phyloP scores from a whole-genome alignment of 35 echinoderm and acorn worm species.

The Nesometra sesokonis region DNA sequence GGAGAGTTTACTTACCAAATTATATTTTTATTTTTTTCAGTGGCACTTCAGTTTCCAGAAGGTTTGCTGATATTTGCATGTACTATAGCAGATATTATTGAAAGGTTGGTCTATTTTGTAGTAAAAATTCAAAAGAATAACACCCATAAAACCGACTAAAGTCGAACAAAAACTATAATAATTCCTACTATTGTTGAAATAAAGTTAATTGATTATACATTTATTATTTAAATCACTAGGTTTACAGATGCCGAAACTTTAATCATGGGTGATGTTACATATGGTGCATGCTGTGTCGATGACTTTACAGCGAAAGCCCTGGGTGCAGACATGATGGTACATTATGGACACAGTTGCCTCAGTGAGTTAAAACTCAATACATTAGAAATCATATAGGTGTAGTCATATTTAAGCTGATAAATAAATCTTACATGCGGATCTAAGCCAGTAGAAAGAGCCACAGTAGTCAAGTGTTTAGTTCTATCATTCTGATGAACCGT shows the following conservation, averaged over 20 bases:
- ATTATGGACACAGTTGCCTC: constrained; percentile 95
- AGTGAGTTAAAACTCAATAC: constrained; percentile 31
- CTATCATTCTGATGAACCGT: too few species aligned
- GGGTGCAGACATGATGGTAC: constrained; percentile 86
- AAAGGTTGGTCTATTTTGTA: constrained; percentile 78
- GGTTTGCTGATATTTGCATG: constrained; percentile 93
- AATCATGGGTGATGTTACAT: constrained; percentile 97
- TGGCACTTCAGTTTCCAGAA: constrained; percentile 94
- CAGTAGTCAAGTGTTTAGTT: too few species aligned
- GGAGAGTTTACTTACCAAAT: background rate
- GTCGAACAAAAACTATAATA: too few species aligned
- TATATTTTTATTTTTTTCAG: constrained; percentile 17
- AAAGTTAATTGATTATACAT: too few species aligned
- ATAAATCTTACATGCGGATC: too few species aligned
- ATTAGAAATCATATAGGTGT: too few species aligned
- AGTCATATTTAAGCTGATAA: too few species aligned
- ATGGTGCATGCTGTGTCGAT: constrained; percentile 95
- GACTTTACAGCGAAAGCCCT: constrained; percentile 92
- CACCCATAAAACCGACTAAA: too few species aligned
- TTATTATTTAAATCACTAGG: constrained; percentile 10
- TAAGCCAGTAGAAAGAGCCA: too few species aligned
- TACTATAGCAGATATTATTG: constrained; percentile 90
- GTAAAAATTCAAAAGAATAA: too few species aligned
- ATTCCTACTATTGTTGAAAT: too few species aligned
- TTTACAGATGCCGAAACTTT: constrained; percentile 95